Conservation (phyloP, 2,888 invertebrate species). For the Plemyria rubiginata region DNA sequence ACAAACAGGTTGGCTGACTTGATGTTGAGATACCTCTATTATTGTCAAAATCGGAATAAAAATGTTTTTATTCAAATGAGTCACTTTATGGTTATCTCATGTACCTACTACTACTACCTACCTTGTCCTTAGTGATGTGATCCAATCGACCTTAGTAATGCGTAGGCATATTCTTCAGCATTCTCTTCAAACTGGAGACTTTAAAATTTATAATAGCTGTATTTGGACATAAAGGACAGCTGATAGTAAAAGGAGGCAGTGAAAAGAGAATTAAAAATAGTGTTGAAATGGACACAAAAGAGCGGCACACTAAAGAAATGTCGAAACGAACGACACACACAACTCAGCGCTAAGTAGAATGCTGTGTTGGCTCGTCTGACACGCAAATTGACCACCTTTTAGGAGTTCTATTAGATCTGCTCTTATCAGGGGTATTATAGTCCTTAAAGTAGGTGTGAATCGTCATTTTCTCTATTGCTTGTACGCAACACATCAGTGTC, state of each 20-base stretch:
- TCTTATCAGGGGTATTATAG: slow-evolving; percentile 57
- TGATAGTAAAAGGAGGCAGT: not conserved
- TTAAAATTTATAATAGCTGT: too few species aligned
- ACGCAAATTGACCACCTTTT: slow-evolving; percentile 75
- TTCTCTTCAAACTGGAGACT: too few species aligned
- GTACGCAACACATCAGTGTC: not conserved
- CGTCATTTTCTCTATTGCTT: slow-evolving; percentile 15
- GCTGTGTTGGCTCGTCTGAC: slow-evolving; percentile 60
- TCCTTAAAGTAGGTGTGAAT: slow-evolving; percentile 32
- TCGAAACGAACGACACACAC: slow-evolving; percentile 60
- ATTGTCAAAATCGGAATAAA: too few species aligned
- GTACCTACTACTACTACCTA: too few species aligned
- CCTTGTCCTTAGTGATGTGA: too few species aligned
- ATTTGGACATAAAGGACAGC: too few species aligned
- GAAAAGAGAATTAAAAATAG: not conserved
- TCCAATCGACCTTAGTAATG: too few species aligned
- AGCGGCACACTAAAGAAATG: slow-evolving; percentile 48
- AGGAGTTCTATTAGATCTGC: slow-evolving; percentile 55
- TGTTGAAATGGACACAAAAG: slow-evolving; percentile 42
- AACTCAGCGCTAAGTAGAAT: slow-evolving; percentile 81
- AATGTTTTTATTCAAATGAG: too few species aligned
- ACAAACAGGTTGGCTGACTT: not conserved
- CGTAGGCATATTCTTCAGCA: too few species aligned
- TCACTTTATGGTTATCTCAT: too few species aligned
- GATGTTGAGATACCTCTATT: not conserved